Conservation (phyloP, 2,113 vertebrate species). For the Hipposideros armiger region DNA sequence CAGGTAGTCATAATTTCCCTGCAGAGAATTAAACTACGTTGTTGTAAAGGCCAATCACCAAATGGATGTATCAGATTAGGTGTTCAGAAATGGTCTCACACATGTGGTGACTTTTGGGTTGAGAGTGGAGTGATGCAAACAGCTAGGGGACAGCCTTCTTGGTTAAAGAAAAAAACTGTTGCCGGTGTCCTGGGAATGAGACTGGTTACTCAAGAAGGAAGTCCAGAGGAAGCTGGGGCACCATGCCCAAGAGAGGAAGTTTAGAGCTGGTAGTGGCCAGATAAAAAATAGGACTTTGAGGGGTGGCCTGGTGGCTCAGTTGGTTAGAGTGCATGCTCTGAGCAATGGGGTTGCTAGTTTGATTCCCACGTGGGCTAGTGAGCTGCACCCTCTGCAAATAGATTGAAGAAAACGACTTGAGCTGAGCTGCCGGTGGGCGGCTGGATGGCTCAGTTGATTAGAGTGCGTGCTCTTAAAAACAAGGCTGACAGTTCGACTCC, state of each 20-base stretch:
- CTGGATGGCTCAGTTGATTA: no score
- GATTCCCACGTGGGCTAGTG: no score
- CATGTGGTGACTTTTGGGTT: neutral
- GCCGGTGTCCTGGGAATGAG: neutral
- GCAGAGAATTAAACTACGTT: neutral
- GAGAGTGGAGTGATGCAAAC: neutral
- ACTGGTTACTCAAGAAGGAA: neutral
- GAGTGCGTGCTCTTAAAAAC: no score
- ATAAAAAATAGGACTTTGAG: neutral
- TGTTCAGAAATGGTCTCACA: neutral
- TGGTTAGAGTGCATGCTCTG: no score
- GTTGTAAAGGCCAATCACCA: neutral
- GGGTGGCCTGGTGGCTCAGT: no score
- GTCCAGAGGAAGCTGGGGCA: neutral
- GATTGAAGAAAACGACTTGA: no score
- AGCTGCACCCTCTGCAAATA: no score
- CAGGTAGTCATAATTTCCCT: neutral
- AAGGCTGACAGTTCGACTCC: no score
- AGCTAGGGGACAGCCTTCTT: neutral
- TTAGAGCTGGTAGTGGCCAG: neutral
- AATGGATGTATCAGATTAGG: neutral
- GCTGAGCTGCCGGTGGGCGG: no score
- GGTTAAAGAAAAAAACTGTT: neutral
- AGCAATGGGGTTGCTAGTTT: no score
- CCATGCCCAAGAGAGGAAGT: neutral